phyloP scores from a whole-genome alignment of 2,888 invertebrate genomes.

The Erpobdella octoculata region DNA sequence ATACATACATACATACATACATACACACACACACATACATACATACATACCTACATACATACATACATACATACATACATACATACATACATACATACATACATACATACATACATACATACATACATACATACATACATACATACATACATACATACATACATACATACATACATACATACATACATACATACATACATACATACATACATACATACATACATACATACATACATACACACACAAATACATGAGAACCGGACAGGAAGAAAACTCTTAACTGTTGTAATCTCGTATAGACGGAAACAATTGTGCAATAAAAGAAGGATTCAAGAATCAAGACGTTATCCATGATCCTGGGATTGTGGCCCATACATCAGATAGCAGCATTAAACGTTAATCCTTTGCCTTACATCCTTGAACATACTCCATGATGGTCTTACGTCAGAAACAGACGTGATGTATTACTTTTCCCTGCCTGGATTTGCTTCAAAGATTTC shows the following conservation, averaged over 20 bases:
- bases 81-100: conserved; percentile 23
- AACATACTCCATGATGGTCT: too few relatives aligned
- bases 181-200: conserved; percentile 21
- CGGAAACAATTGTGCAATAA: too few relatives aligned
- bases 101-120: conserved; percentile 23
- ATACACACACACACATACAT: conserved; percentile 11
- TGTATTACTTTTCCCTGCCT: too few relatives aligned
- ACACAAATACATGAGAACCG: background rate
- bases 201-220: conserved; percentile 23
- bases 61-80: conserved; percentile 23
- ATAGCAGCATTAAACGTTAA: background rate
- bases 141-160: conserved; percentile 23
- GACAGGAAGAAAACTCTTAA: background rate
- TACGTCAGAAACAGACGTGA: too few relatives aligned
- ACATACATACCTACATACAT: too few relatives aligned
- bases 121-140: conserved; percentile 8
- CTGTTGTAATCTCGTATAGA: too few relatives aligned
- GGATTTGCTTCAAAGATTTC: too few relatives aligned
- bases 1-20: conserved; percentile 1
- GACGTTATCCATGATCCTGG: background rate
- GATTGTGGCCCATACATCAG: conserved; percentile 4
- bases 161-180: conserved; percentile 17
- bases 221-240: background rate
- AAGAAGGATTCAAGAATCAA: conserved; percentile 8
- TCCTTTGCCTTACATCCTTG: too few relatives aligned